Evolutionary conservation across 2,113 vertebrate genomes (phyloP).

Genomic region (Lasiurus borealis): DNA sequence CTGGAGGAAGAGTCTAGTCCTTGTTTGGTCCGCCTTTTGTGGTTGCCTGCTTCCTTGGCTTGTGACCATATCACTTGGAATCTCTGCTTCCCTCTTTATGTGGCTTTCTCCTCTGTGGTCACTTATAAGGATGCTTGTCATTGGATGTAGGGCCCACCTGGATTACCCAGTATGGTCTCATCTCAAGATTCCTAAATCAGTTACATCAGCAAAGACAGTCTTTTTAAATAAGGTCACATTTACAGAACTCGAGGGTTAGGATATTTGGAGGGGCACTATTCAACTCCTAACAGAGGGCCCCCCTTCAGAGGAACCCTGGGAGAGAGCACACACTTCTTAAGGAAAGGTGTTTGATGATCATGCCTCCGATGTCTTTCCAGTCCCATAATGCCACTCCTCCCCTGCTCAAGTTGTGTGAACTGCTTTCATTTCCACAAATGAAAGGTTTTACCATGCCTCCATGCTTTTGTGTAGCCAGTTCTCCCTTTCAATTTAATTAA

Average conservation of each 20-base stretch:
- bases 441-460: neutral
- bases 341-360: neutral
- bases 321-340: neutral
- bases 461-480: neutral
- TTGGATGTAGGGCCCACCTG: neutral
- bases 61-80: neutral
- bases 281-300: neutral
- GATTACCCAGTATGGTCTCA: neutral
- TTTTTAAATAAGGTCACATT: neutral
- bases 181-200: neutral
- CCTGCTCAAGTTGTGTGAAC: neutral
- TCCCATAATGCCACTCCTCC: neutral
- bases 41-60: neutral
- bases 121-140: neutral
- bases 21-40: neutral
- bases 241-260: neutral
- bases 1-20: neutral
- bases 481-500: neutral
- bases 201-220: neutral
- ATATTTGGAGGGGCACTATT: neutral
- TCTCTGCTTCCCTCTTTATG: neutral
- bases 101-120: neutral
- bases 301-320: neutral
- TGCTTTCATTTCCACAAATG: constrained; percentile 22
- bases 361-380: neutral